phyloP scores from a whole-genome alignment of 2,888 invertebrate genomes.

The Notocelia uddmanniana region DNA sequence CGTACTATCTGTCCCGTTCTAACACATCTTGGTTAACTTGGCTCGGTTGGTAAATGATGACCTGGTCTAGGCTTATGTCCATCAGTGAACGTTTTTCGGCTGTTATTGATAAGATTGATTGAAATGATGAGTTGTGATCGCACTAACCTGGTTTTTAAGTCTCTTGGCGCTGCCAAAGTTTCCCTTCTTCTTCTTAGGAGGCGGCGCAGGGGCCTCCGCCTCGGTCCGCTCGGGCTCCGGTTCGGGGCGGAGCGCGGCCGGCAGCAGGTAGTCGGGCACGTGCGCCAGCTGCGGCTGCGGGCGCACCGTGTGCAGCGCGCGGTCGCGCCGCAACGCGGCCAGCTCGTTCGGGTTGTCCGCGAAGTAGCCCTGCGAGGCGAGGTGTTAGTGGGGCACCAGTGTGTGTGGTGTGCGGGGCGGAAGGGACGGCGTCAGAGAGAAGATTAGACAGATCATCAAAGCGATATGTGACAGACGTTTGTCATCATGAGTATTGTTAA shows the following conservation, averaged over 20 bases:
- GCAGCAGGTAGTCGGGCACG: slow-evolving; percentile 97
- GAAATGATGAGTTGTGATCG: too few species aligned
- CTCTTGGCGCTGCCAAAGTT: slow-evolving; percentile 73
- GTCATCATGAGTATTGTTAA: slow-evolving; percentile 60
- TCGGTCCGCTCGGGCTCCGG: slow-evolving; percentile 74
- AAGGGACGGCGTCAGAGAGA: slow-evolving; percentile 71
- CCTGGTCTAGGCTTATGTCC: too few species aligned
- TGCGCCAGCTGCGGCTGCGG: slow-evolving; percentile 94
- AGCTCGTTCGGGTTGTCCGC: slow-evolving; percentile 96
- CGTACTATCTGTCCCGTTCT: too few species aligned
- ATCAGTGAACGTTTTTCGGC: too few species aligned
- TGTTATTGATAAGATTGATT: too few species aligned
- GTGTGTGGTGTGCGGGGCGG: not conserved
- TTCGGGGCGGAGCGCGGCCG: slow-evolving; percentile 90
- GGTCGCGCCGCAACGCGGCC: slow-evolving; percentile 93
- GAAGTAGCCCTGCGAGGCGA: slow-evolving; percentile 90
- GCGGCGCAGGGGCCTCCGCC: slow-evolving; percentile 52
- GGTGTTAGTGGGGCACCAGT: too few species aligned
- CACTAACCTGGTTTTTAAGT: slow-evolving; percentile 76
- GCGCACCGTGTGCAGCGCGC: slow-evolving; percentile 93
- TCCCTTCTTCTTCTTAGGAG: slow-evolving; percentile 68
- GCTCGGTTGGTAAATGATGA: too few species aligned
- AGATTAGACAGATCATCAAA: slow-evolving; percentile 83
- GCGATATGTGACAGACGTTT: slow-evolving; percentile 63
- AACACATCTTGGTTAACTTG: too few species aligned